Evolutionary conservation across 2,888 invertebrate species (phyloP), one percentile per base, ranked within the genome.

Genomic region (Quadroppia sp.): DNA sequence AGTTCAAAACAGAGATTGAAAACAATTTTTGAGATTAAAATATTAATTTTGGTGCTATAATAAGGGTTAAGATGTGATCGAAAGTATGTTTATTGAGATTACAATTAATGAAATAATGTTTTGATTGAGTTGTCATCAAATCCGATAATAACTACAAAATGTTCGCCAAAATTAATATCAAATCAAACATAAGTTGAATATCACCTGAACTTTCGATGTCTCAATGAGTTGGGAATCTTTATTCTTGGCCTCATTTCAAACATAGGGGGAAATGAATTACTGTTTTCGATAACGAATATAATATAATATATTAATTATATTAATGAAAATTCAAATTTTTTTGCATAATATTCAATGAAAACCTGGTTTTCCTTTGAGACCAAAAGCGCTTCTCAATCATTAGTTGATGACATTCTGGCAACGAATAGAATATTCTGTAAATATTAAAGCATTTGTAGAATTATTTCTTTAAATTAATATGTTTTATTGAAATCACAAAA

Each of bases 201-300:
- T 50, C 20, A 50, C 64, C 64, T 64, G 64, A 64, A 64, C n/a
- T 64, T 64, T 3, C 64, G 30, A 17, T 64, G 32, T 20, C 40
- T 7, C 9, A 64, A 64, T 2, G 64, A 36, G 11, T 32, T 64
- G 1, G 32, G 64, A 64, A 64, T 3, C 36, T 30, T 32, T 6
- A 64, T 30, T 11, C 36, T 64, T 2, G 36, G 30, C n/a, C n/a
- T 64, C n/a, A 64, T 20, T 13, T 64, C n/a, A 4, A n/a, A n/a
- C 2, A 3, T 2, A 15, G 2, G 17, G 7, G 64, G 64, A 36
- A 30, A 36, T 36, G 30, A 30, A 36, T 64, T 9, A 64, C 64
- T 64, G 64, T 13, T 30, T 32, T 61, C 1, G 30, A 32, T 32
- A 30, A 32, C 1, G 36, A 23, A 53, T 23, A 7, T 2, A 53